Conservation (phyloP, 2,888 invertebrate species). For the Mycogona germanica region DNA sequence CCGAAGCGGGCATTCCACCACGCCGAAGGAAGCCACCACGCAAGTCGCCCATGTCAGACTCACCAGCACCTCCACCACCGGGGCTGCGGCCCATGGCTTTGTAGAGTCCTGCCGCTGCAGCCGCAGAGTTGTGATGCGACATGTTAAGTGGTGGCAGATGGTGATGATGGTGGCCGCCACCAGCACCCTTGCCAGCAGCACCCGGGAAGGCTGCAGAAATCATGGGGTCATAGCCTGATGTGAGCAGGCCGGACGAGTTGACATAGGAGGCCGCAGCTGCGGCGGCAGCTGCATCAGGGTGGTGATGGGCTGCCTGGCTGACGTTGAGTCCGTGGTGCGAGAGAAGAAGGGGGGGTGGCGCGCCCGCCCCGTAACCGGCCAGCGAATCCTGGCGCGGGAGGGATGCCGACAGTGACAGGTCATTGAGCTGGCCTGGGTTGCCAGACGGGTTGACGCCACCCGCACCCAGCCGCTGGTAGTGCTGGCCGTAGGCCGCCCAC, state of each 20-base stretch:
- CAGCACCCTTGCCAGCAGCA: conserved; percentile 16
- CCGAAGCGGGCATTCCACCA: conserved; percentile 20
- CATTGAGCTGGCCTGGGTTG: conserved; percentile 23
- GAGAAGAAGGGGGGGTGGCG: conserved; percentile 21
- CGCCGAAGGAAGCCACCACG: conserved; percentile 23
- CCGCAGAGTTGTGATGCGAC: too few relatives aligned
- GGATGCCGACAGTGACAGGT: conserved; percentile 22
- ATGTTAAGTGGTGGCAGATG: conserved; percentile 19
- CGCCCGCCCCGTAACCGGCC: conserved; percentile 23
- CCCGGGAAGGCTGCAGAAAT: conserved; percentile 12
- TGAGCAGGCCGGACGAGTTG: conserved; percentile 15
- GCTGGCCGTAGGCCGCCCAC: conserved; percentile 26
- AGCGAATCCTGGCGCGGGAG: conserved; percentile 23
- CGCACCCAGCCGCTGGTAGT: conserved; percentile 23
- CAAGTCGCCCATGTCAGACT: conserved; percentile 24
- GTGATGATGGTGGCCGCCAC: too few relatives aligned
- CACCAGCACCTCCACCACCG: too few relatives aligned
- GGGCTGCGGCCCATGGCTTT: conserved; percentile 23
- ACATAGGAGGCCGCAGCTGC: conserved; percentile 14
- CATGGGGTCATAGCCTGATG: conserved; percentile 18
- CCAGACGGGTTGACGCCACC: conserved; percentile 22
- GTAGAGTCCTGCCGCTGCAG: conserved; percentile 21
- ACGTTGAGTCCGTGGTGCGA: conserved; percentile 24
- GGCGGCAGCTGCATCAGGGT: conserved; percentile 4
- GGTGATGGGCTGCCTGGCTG: conserved; percentile 18